Evolutionary conservation across 2,797 vertebrate genomes (phyloP).

Genomic region (Florisuga fusca): DNA sequence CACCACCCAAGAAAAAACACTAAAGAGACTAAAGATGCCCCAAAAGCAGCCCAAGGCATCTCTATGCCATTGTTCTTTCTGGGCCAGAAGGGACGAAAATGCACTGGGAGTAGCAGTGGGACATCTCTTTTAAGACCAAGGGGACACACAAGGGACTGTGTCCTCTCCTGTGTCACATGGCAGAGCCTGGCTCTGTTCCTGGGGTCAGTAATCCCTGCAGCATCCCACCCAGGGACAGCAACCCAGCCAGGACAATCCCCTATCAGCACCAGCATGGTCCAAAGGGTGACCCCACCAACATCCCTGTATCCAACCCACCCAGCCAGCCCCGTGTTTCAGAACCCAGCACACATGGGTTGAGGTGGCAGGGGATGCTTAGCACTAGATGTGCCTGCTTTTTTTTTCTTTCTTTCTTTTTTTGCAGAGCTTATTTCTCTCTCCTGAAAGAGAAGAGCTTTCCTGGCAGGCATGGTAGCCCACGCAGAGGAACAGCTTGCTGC

Average conservation of each 20-base stretch:
- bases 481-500: slow-evolving; percentile 60
- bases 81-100: not conserved
- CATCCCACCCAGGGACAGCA: not conserved
- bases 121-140: not conserved
- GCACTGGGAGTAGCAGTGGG: not conserved
- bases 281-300: not conserved
- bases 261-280: rapidly evolving
- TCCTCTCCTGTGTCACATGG: not conserved
- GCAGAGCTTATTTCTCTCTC: slow-evolving; percentile 60
- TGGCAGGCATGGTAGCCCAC: slow-evolving; percentile 57
- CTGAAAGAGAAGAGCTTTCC: slow-evolving; percentile 56
- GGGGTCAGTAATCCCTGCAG: not conserved
- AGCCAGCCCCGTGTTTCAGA: not conserved
- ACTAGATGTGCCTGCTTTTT: not conserved
- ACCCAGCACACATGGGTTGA: not conserved
- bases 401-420: not conserved
- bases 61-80: not conserved
- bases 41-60: not conserved
- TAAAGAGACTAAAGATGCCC: slow-evolving; percentile 2
- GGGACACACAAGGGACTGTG: not conserved
- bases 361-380: slow-evolving; percentile 2
- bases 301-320: rapidly evolving
- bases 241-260: not conserved
- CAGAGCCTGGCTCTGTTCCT: not conserved
- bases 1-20: not conserved